Evolutionary conservation across 1,140 invertebrate genomes (phyloP), one percentile per base, ranked within the genome.

Genomic region (Aphaenogaster floridana): DNA sequence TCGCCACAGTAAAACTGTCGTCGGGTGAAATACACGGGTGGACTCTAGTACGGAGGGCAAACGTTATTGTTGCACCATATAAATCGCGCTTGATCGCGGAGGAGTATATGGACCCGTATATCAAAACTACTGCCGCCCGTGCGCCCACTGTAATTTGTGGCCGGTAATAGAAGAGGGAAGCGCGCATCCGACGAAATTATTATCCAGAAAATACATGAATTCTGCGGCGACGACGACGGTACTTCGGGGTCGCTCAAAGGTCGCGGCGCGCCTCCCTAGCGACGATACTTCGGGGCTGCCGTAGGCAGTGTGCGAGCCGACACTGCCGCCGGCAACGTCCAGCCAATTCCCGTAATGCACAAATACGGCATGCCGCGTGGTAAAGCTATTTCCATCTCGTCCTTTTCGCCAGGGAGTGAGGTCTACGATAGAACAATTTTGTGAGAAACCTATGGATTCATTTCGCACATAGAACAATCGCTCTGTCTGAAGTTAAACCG

Each of bases 51-150:
- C 72, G 71, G 54, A 72, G 90, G 90, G 87, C 90, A 91, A 91
- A 87, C 90, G 90, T 91, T 91, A 91, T 89, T 89, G 90, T 91
- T 91, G 90, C 87, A 91, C 87, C 87, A 57, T 91, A 91, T 91
- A 91, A 91, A 91, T 91, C 90, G 87, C 85, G 89, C 79, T 89
- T 91, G 90, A 91, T 91, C 89, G 90, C 87, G 84, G 87, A 91
- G 90, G 90, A 91, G 90, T 91, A 91, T 63, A 91, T 63, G 87
- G 89, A 88, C 54, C 76, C 89, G 90, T 91, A 91, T 91, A 91
- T 91, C 90, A 91, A 90, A 91, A 91, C 90, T 91, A 90, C 72
- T 64, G 89, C 80, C 80, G 77, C 28, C 54, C 50, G 45, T 15
- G 57, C 48, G 54, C 59, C 80, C 78, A 66, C 72, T 85, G 90